These are phyloP conservation scores for Ctenopoma multispine DNA, from an alignment of 2,797 vertebrate genomes.

Conservation along the genomic window DNA sequence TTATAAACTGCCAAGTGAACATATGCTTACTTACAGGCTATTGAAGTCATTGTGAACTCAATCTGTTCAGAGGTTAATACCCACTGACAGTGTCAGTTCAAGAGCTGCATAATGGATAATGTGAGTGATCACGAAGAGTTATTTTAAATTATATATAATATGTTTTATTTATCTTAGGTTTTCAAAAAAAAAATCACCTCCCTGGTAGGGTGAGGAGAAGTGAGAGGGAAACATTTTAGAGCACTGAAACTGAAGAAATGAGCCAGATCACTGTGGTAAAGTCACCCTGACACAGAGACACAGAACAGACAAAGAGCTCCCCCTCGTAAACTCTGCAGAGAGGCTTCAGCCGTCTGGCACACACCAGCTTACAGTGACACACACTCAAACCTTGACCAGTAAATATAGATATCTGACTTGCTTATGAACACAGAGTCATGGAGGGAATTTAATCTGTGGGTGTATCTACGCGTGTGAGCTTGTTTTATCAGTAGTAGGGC, in stretches of 20 bases:
- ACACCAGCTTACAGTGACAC: constrained; percentile 35
- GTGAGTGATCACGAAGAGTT: constrained; percentile 6
- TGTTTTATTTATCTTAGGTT: constrained; percentile 1
- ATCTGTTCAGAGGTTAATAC: not conserved
- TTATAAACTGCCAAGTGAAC: not conserved
- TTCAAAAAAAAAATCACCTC: constrained; percentile 16
- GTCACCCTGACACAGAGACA: constrained; percentile 81
- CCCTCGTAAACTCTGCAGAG: constrained; percentile 71
- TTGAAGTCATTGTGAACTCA: constrained; percentile 5
- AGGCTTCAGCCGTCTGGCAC: constrained; percentile 57
- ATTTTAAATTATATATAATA: not conserved
- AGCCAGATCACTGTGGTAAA: constrained; percentile 80
- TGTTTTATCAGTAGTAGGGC: constrained; percentile 56
- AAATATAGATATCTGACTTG: constrained; percentile 34
- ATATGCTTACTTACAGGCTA: constrained; percentile 26
- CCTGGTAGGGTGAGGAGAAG: constrained; percentile 32
- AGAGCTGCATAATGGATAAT: not conserved
- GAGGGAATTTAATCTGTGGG: constrained; percentile 52
- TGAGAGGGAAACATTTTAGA: constrained; percentile 53
- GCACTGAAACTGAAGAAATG: constrained; percentile 57
- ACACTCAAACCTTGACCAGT: constrained; percentile 16
- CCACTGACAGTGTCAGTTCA: not conserved
- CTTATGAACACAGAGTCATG: constrained; percentile 22
- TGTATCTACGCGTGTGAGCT: constrained; percentile 43
- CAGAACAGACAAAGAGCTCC: constrained; percentile 75